Base-by-base conservation (phyloP, 2,113 vertebrate genomes). In the Psophia crepitans region DNA sequence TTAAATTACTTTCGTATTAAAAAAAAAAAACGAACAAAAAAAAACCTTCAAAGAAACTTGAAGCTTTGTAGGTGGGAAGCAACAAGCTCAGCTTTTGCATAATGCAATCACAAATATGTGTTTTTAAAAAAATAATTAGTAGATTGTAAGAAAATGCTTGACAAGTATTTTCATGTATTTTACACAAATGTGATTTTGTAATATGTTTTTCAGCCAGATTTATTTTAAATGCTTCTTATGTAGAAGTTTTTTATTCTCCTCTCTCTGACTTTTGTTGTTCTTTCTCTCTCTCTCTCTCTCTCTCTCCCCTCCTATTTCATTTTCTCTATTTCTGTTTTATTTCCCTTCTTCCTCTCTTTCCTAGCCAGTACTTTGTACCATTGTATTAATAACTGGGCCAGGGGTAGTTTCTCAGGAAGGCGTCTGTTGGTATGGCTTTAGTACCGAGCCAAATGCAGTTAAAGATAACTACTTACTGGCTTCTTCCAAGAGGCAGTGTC, bases 101-200 rank as follows among this genome's bases (percentile, higher is more conserved):
- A 98, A 99, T 98, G 98, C 98, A 99, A 99, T 99, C 98, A 98
- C 98, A 98, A 98, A 97, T 98, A 98, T 97, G 97, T 99, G 98
- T 98, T 95, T 95, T 96, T 28, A 93, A 85, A 71, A 90, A 94
- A 95, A 97, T 96, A 98, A 98, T 98, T 98, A 99, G 98, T 98
- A 98, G 98, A 98, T 97, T 98, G 98, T 98, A 97, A 98, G 98
- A 98, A 98, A 98, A 98, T 99, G 98, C 98, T 99, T 99, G 98
- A 98, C 98, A 98, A 98, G 98, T 97, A 98, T 98, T 99, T 98
- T 98, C 98, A 32, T 99, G 98, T 99, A 98, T 98, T 99, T 99
- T 98, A 99, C 98, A 98, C 98, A 99, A 98, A 99, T 99, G 99
- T 99, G 99, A 99, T 98, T 99, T 98, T 98, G 95, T 98, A 98